Percentiles rank a stretch among this genome's conserved stretches.
These are phyloP conservation scores for Lacerta agilis DNA, from an alignment of 2,797 vertebrate genomes.

Conservation along the genomic window DNA sequence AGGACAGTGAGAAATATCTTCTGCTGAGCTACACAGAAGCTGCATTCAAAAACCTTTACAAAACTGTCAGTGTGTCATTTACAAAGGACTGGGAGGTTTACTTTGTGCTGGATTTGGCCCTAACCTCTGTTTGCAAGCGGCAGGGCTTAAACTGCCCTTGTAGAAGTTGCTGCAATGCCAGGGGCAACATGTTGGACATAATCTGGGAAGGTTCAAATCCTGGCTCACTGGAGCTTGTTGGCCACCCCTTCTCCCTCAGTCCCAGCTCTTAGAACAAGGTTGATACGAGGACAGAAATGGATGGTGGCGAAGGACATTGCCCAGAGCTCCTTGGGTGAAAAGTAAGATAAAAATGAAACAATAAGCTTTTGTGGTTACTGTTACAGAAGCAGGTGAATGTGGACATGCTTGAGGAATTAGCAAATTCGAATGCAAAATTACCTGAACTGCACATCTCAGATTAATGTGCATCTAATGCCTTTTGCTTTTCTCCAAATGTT, in stretches of 20 bases:
- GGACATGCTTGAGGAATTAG: background rate
- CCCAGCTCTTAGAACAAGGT: background rate
- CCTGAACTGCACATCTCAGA: background rate
- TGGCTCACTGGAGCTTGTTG: background rate
- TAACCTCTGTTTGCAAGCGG: background rate
- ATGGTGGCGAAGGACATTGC: background rate
- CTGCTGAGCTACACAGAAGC: background rate
- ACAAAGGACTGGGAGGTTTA: background rate
- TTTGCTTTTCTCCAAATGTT: background rate
- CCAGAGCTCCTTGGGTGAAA: background rate
- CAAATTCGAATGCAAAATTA: background rate
- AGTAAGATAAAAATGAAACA: background rate
- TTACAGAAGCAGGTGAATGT: background rate
- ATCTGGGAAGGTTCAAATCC: background rate
- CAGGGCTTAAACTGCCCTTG: background rate
- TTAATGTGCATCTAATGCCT: background rate
- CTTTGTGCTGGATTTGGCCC: background rate
- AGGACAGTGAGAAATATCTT: slow-evolving; percentile 14
- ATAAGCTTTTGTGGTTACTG: background rate
- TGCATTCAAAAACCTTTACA: background rate
- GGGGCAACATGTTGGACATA: no score
- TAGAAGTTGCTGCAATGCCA: background rate
- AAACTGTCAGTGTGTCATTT: background rate
- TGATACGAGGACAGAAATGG: background rate
- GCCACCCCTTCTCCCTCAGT: no score